Conservation (phyloP, 2,888 invertebrate genomes). For the Patella depressa region DNA sequence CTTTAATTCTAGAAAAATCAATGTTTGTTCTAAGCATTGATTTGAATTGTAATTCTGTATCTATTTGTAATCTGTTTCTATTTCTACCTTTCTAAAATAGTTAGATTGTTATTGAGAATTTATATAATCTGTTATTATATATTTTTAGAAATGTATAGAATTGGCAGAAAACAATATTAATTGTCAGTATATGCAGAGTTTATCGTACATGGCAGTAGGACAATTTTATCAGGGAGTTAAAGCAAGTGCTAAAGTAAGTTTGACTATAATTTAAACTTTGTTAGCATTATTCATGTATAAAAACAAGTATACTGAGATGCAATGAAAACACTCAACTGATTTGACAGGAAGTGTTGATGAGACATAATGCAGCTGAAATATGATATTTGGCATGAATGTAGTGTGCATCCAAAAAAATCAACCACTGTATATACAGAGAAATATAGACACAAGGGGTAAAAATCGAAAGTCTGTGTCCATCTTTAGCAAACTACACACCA, state of each 20-base stretch:
- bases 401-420: too few relatives aligned
- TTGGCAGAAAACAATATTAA: conserved; percentile 47
- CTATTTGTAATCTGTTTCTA: not conserved
- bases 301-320: not conserved
- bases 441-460: too few relatives aligned
- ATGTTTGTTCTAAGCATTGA: not conserved
- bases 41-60: not conserved
- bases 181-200: conserved; percentile 59
- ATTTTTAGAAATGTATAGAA: conserved; percentile 53
- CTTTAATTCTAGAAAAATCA: too few relatives aligned
- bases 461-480: too few relatives aligned
- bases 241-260: conserved; percentile 54
- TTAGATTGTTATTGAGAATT: not conserved
- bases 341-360: not conserved
- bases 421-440: too few relatives aligned
- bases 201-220: conserved; percentile 54
- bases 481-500: too few relatives aligned
- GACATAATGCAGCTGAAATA: too few relatives aligned
- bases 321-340: not conserved
- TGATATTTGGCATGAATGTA: too few relatives aligned
- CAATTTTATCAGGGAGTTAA: conserved; percentile 61
- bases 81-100: too few relatives aligned
- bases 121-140: conserved; percentile 4
- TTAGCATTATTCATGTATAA: not conserved
- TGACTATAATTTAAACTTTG: not conserved